These are phyloP conservation scores for Oasisia sp. DNA, from an alignment of 2,888 invertebrate species.

Conservation along the genomic window DNA sequence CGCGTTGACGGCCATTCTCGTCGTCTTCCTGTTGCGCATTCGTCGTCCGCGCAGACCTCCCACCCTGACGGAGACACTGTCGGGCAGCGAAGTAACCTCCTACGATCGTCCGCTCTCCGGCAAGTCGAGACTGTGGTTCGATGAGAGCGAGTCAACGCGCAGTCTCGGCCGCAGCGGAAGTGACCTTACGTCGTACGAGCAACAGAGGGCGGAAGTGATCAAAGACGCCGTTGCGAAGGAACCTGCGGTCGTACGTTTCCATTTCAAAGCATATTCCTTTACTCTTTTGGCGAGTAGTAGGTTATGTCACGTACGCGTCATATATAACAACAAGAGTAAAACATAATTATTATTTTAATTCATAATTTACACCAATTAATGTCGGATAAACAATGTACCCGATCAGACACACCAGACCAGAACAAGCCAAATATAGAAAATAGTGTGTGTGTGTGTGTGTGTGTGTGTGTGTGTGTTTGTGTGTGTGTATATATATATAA, in stretches of 20 bases:
- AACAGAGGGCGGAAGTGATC: background rate
- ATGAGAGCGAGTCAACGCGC: background rate
- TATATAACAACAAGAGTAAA: background rate
- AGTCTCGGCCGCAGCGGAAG: background rate
- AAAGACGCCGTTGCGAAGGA: background rate
- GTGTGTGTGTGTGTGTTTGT: too few species aligned
- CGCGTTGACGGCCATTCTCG: background rate
- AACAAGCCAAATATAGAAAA: background rate
- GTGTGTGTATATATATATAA: too few species aligned
- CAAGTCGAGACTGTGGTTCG: slow-evolving; percentile 17
- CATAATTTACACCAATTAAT: background rate
- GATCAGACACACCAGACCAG: too few species aligned
- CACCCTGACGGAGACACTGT: background rate
- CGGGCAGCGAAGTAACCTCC: background rate
- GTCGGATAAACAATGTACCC: too few species aligned
- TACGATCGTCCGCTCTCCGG: background rate
- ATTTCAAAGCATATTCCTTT: background rate
- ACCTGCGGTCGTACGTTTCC: background rate
- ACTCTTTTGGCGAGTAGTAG: background rate
- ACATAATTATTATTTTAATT: background rate
- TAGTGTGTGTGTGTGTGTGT: too few species aligned
- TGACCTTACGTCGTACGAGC: background rate
- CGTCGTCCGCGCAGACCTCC: background rate
- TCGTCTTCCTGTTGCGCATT: background rate
- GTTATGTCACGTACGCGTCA: background rate